Evolutionary conservation across 1,140 invertebrate species (phyloP).

Genomic region (Drosophila gunungcola): DNA sequence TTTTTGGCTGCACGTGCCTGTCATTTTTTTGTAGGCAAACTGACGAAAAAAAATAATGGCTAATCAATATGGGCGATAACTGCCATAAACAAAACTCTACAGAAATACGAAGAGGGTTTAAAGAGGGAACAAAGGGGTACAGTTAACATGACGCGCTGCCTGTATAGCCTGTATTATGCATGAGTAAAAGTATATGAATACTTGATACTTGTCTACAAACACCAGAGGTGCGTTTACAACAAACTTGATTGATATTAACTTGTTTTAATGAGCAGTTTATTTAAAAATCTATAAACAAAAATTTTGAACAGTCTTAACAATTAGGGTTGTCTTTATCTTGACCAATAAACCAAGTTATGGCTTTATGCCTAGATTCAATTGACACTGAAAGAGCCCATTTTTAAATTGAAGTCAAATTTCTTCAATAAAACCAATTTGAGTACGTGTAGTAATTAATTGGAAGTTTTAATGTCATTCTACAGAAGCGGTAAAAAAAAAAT

Average conservation of each 20-base stretch:
- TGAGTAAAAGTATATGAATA: background rate
- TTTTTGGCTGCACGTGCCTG: constrained; percentile 28
- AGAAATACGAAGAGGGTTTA: background rate
- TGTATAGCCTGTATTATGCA: background rate
- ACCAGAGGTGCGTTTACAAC: background rate
- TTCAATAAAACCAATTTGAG: too few species aligned
- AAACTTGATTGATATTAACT: too few species aligned
- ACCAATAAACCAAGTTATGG: background rate
- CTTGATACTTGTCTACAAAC: constrained; percentile 2
- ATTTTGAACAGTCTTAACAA: too few species aligned
- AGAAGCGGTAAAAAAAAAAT: too few species aligned
- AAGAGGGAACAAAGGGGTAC: background rate
- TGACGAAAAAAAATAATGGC: constrained; percentile 13
- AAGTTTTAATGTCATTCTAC: too few species aligned
- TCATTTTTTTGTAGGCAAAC: background rate
- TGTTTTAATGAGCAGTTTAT: too few species aligned
- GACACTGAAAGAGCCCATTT: too few species aligned
- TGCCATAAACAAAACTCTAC: constrained; percentile 24
- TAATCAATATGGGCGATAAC: constrained; percentile 27
- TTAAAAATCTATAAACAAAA: too few species aligned
- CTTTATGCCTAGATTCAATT: background rate
- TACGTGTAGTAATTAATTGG: too few species aligned
- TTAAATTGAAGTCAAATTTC: background rate
- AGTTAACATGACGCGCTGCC: constrained; percentile 45
- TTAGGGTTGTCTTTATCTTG: background rate